A percentile compares a stretch with the other conserved stretches of the same genome.
Conservation (phyloP, 2,888 invertebrate species). For the Napeogenes sylphis region DNA sequence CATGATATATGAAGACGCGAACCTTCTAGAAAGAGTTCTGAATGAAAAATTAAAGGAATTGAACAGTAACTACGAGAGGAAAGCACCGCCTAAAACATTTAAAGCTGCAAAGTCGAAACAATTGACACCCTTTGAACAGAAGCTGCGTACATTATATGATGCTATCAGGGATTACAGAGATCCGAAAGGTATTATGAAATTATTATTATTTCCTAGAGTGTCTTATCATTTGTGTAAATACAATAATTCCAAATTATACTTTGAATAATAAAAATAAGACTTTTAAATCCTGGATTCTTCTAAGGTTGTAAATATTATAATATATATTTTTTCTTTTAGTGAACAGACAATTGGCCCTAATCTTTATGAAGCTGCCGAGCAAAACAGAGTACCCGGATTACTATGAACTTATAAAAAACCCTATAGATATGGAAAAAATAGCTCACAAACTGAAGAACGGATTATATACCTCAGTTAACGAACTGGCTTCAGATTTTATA, state of each 20-base stretch:
- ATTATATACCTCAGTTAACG: conserved; percentile 88
- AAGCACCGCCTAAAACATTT: conserved; percentile 73
- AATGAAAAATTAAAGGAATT: conserved; percentile 89
- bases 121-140: conserved; percentile 81
- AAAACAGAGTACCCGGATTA: conserved; percentile 97
- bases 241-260: no score
- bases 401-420: conserved; percentile 96
- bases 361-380: conserved; percentile 96
- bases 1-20: conserved; percentile 96
- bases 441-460: conserved; percentile 88
- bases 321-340: conserved; percentile 59
- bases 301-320: no score
- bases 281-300: no score
- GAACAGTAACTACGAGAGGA: conserved; percentile 76
- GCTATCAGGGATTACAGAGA: conserved; percentile 90
- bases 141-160: conserved; percentile 91
- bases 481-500: conserved; percentile 91
- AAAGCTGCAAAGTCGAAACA: conserved; percentile 65
- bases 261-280: no score
- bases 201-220: no score
- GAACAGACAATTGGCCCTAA: conserved; percentile 92
- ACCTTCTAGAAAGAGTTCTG: conserved; percentile 89
- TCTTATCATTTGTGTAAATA: no score
- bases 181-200: conserved; percentile 56
- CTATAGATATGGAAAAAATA: conserved; percentile 97